Base-by-base conservation (phyloP, 2,797 vertebrate genomes). In the Acipenser transmontanus region DNA sequence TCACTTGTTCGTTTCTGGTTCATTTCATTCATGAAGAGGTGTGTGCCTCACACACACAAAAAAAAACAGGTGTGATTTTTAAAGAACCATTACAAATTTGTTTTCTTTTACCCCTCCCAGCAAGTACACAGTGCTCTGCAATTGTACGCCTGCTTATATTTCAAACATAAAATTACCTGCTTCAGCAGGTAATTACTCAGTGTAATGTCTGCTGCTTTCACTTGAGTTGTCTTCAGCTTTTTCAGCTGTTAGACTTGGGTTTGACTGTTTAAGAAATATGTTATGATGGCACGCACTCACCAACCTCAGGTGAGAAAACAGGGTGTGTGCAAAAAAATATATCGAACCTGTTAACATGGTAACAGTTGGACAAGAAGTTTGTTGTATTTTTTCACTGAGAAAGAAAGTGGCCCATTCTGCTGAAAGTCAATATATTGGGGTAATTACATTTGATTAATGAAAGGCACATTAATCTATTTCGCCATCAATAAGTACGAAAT, bases 121-220 rank as follows among this genome's bases (percentile, higher is more conserved):
- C 34, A 34, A 34, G 34, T 34, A 34, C 34, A 34, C 34, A 34
- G 49, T 54, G 51, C 7, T 48, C 34, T 34, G 47, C 34, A 66
- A 14, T 48, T 59, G 52, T 54, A 59, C 8, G 34, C 52, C 12
- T 9, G 52, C 8, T 59, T 66, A 54, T 59, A 8, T 8, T 13
- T 57, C n/a, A 14, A 49, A 57, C 34, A 34, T 20, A 47, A 13
- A n/a, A 59, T 66, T 14, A 66, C n/a, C 11, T 34, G 13, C 6
- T 47, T 59, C 48, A 59, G 64, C 52, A 9, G 11, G 48, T 66
- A 17, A 66, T 66, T 57, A 54, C 52, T 57, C 47, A 34, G 52
- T 48, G 64, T 54, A 48, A 54, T 57, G 51, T 57, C 51, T 65
- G 8, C n/a, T 14, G 54, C 12, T 6, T 52, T 64, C 7, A 1